phyloP scores from a whole-genome alignment of 2,113 vertebrate genomes.

The Catharus bicknelli region DNA sequence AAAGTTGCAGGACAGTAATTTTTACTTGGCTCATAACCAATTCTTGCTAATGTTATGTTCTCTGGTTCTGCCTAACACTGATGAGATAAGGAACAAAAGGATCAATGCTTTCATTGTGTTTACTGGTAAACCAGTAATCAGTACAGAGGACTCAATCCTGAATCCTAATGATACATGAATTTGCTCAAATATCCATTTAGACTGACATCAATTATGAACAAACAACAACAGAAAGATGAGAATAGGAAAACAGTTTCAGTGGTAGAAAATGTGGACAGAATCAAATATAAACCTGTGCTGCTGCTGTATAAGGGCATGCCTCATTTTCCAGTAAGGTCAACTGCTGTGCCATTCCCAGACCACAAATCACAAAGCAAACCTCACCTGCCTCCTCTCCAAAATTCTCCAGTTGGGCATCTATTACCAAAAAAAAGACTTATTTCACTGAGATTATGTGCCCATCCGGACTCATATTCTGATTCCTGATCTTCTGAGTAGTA shows the following conservation, averaged over 20 bases:
- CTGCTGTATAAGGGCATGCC: background rate
- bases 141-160: background rate
- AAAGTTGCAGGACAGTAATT: background rate
- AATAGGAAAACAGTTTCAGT: background rate
- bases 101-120: conserved; percentile 53
- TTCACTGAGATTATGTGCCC: background rate
- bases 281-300: background rate
- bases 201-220: background rate
- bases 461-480: background rate
- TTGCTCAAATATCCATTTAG: background rate
- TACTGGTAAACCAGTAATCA: conserved; percentile 26
- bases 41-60: conserved; percentile 22
- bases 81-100: conserved; percentile 40
- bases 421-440: background rate
- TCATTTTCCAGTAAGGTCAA: background rate
- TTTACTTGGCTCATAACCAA: conserved; percentile 12
- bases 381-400: background rate
- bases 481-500: background rate
- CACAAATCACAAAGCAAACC: background rate
- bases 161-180: background rate
- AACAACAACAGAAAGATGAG: background rate
- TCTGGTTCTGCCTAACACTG: conserved; percentile 27
- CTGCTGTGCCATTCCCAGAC: background rate
- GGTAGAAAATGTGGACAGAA: background rate
- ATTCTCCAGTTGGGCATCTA: background rate